These are phyloP conservation scores for Sipha flava DNA, from an alignment of 1,140 invertebrate species.

Conservation along the genomic window DNA sequence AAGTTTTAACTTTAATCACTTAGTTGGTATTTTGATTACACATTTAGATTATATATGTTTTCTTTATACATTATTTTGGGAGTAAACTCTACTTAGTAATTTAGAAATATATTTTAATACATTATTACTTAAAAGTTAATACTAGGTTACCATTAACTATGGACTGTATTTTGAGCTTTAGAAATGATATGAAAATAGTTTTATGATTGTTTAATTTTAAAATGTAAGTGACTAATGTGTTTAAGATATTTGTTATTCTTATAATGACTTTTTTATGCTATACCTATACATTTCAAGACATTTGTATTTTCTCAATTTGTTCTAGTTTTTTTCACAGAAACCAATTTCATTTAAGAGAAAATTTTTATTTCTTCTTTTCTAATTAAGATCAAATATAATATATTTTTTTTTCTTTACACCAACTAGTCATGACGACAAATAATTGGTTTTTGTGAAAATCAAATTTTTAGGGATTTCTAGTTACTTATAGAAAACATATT, in stretches of 20 bases:
- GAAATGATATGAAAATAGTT: neutral
- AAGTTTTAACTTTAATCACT: neutral
- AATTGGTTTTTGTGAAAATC: neutral
- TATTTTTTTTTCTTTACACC: neutral
- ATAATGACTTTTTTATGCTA: neutral
- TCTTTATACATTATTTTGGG: neutral
- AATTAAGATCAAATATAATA: neutral
- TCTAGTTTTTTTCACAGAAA: neutral
- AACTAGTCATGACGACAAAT: neutral
- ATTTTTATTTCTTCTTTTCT: neutral
- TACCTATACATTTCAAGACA: neutral
- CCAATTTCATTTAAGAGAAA: neutral
- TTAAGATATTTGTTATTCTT: neutral
- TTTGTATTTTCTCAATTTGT: neutral
- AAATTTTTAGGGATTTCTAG: neutral
- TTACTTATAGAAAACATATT: neutral
- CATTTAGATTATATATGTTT: neutral
- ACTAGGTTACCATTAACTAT: slow-evolving; percentile 19
- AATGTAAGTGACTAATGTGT: neutral
- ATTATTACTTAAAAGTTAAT: neutral
- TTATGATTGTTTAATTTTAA: neutral
- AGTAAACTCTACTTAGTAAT: neutral
- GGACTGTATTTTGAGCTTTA: slow-evolving; percentile 22
- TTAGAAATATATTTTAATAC: neutral
- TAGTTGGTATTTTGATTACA: neutral